phyloP scores from a whole-genome alignment of 2,888 invertebrate species.

The Nomada hirtipes region DNA sequence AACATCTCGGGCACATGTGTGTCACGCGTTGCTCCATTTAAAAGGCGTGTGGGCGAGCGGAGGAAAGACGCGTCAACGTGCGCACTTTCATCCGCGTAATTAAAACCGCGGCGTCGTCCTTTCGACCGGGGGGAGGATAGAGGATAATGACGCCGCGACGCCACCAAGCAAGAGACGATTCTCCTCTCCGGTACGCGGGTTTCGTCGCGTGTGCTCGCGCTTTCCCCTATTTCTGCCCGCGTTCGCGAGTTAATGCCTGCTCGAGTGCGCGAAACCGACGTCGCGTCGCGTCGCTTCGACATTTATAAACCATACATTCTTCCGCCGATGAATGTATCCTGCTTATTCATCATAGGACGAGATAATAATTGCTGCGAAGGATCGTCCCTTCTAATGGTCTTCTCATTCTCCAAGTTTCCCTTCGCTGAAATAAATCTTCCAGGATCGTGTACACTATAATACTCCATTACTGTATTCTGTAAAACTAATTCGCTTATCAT shows the following conservation, averaged over 20 bases:
- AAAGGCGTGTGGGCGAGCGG: slow-evolving; percentile 51
- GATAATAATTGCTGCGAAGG: slow-evolving; percentile 9
- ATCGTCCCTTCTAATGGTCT: slow-evolving; percentile 3
- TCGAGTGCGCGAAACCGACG: slow-evolving; percentile 27
- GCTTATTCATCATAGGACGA: neutral
- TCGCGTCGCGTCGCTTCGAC: slow-evolving; percentile 11
- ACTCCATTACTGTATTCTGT: no score
- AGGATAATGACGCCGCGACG: slow-evolving; percentile 71
- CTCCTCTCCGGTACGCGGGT: slow-evolving; percentile 21
- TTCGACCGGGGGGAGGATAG: slow-evolving; percentile 62
- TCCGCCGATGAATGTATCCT: neutral
- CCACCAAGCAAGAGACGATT: slow-evolving; percentile 63
- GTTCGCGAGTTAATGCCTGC: slow-evolving; percentile 39
- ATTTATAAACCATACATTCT: slow-evolving; percentile 13
- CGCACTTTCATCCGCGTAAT: slow-evolving; percentile 83
- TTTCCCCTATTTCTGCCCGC: slow-evolving; percentile 20
- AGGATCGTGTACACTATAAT: no score
- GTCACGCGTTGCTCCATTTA: slow-evolving; percentile 61
- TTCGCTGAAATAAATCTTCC: neutral
- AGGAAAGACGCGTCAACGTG: slow-evolving; percentile 59
- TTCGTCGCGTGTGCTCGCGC: slow-evolving; percentile 11
- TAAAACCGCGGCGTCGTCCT: slow-evolving; percentile 81
- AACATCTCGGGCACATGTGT: slow-evolving; percentile 34
- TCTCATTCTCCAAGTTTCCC: neutral
- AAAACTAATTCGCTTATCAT: no score